Percentiles rank a stretch among this genome's conserved stretches.
phyloP scores from a whole-genome alignment of 2,113 vertebrate genomes.

The Dicentrarchus labrax region DNA sequence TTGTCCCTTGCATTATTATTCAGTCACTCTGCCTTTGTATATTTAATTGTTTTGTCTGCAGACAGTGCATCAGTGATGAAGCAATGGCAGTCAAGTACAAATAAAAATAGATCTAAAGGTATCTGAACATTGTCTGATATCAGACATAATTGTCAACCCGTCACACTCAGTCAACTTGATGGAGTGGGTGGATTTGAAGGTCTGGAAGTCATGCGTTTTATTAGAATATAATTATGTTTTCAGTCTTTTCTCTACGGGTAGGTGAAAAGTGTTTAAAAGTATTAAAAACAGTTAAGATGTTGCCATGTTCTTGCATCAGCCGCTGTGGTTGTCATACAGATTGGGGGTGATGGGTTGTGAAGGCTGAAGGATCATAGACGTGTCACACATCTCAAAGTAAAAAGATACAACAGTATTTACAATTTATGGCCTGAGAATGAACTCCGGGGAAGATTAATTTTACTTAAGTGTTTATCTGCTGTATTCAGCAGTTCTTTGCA shows the following conservation, averaged over 20 bases:
- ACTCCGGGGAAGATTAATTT: no score
- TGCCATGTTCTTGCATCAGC: constrained; percentile 1
- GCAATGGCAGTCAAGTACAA: neutral
- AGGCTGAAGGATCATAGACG: neutral
- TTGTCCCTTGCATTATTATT: neutral
- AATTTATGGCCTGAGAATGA: neutral
- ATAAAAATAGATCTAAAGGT: neutral
- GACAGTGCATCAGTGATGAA: neutral
- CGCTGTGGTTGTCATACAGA: neutral
- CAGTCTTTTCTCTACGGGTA: neutral
- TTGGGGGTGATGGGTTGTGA: no score
- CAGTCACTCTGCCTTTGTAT: neutral
- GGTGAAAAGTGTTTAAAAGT: neutral
- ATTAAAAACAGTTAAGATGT: neutral
- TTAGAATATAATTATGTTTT: neutral
- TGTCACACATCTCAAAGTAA: neutral
- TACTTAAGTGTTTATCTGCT: neutral
- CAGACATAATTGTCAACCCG: no score
- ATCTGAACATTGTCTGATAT: neutral
- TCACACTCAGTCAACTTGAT: no score
- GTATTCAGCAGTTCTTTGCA: neutral
- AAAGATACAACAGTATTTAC: neutral
- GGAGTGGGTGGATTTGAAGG: no score
- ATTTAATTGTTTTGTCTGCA: neutral
- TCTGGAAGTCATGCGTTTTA: neutral